Conservation (phyloP, 2,888 invertebrate genomes). For the Yponomeuta cagnagella region DNA sequence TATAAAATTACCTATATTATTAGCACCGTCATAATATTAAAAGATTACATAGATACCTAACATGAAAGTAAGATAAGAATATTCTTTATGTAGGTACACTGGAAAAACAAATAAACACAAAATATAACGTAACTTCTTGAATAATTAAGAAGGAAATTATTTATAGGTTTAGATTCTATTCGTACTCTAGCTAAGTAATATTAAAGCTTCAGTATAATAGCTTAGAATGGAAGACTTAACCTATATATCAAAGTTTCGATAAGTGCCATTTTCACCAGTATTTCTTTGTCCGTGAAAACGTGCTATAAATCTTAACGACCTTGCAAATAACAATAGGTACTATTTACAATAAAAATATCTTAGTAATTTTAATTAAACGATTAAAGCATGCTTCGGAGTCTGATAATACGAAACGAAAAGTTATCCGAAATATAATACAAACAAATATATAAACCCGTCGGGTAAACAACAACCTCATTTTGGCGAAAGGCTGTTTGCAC, state of each 20-base stretch:
- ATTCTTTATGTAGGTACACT: too few species aligned
- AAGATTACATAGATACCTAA: too few species aligned
- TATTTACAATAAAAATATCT: conserved; percentile 17
- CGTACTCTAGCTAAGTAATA: conserved; percentile 20
- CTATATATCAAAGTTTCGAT: conserved; percentile 25
- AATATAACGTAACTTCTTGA: neutral
- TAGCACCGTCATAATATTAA: too few species aligned
- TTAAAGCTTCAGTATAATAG: conserved; percentile 53
- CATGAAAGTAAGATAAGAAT: too few species aligned
- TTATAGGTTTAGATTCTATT: neutral
- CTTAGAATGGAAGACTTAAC: conserved; percentile 52
- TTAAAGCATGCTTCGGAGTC: conserved; percentile 20
- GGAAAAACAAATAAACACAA: neutral
- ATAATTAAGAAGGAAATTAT: neutral
- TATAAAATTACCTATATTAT: too few species aligned
- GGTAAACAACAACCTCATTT: neutral
- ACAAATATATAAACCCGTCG: neutral
- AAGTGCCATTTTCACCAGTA: neutral
- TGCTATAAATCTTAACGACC: neutral
- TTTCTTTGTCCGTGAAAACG: neutral
- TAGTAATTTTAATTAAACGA: conserved; percentile 16
- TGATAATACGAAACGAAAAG: conserved; percentile 3
- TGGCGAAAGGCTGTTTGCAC: conserved; percentile 6
- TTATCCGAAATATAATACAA: neutral
- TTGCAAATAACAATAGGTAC: neutral